Evolutionary conservation across 2,797 vertebrate genomes (phyloP), one percentile per base, ranked within the genome.

Genomic region (Rhynchonycteris naso): DNA sequence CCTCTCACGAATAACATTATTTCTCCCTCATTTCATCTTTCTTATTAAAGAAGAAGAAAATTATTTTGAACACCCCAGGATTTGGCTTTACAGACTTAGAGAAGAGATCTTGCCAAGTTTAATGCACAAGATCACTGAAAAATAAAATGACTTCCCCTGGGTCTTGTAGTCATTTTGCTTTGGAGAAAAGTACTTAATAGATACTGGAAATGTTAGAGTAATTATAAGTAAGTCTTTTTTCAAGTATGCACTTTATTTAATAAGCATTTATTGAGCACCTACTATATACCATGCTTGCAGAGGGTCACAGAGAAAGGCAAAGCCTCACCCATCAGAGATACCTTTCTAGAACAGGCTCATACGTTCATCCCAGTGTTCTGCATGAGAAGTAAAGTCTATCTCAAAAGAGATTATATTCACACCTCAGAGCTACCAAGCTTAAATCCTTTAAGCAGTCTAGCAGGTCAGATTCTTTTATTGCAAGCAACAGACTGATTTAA

Each of bases 41-140:
- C 68, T 82, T 78, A 86, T 38, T 69, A 63, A 88, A 69, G 19
- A 65, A 58, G 61, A 54, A 74, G 6, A 35, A 75, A 26, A 14
- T 21, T 50, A 15, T 74, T 78, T 79, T 65, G 35, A 93, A 71
- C n/a, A 79, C 58, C 5, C 58, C 5, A 71, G 75, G 47, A 65
- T 90, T 86, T 89, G 52, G 47, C 52, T 87, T 61, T 91, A 66
- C 58, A 89, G 63, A 85, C 22, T 59, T 30, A 84, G 38, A 87
- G 47, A 74, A 28, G 54, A 94, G 58, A 74, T 52, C 24, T 35
- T 71, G 3, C 21, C 33, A 85, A 75, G 35, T 33, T 86, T 65
- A 71, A 82, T 19, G 15, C 15, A 69, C n/a, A n/a, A 75, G 69
- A 47, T 69, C n/a, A 28, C 26, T 58, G 24, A 78, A 87, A 90